phyloP scores from a whole-genome alignment of 2,797 vertebrate species.

The Limosa lapponica region DNA sequence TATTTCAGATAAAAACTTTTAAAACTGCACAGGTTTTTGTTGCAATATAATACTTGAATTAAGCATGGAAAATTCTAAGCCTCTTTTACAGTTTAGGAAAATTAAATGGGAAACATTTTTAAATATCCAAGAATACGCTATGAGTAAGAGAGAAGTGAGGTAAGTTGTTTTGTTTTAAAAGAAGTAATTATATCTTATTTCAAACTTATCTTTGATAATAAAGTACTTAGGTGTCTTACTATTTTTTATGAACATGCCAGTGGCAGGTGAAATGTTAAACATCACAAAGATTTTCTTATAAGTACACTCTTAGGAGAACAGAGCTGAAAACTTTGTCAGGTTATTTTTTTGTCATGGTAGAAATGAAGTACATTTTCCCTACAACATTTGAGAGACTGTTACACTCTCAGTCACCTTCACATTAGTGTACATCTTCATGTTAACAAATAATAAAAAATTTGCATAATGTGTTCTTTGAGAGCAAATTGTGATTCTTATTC shows the following conservation, averaged over 20 bases:
- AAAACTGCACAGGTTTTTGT: not conserved
- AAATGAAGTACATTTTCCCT: not conserved
- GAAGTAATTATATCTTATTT: not conserved
- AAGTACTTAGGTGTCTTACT: not conserved
- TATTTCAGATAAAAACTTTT: not conserved
- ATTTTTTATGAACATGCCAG: not conserved
- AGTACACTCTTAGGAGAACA: not conserved
- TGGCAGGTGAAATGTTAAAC: not conserved
- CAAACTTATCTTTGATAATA: not conserved
- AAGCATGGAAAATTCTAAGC: not conserved
- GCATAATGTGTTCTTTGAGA: not conserved
- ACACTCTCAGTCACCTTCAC: not conserved
- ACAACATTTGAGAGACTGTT: not conserved
- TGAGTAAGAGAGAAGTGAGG: not conserved
- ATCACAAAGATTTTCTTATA: not conserved
- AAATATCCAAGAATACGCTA: not conserved
- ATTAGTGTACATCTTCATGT: not conserved
- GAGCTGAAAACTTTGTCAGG: not conserved
- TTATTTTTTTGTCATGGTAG: not conserved
- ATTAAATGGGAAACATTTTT: not conserved
- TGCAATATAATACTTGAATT: not conserved
- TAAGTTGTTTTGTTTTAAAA: not conserved
- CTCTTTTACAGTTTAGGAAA: not conserved
- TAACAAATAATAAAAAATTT: not conserved
- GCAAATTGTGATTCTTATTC: not conserved